Percentiles rank a stretch among this genome's conserved stretches.
phyloP scores from a whole-genome alignment of 2,113 vertebrate genomes.

The Ciconia stormi region DNA sequence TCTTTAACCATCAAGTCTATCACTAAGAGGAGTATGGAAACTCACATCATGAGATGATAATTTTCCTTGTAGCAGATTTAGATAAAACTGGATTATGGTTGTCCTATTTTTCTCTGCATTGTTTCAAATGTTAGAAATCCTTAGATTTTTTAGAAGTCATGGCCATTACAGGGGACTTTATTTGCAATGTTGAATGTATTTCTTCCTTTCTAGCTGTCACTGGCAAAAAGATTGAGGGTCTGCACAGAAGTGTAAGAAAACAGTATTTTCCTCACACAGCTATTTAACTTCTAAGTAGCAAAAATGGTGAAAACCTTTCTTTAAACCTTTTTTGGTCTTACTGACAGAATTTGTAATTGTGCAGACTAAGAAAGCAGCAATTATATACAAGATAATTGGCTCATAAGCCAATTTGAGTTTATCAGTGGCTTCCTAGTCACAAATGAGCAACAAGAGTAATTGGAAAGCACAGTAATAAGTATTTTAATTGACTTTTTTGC shows the following conservation, averaged over 20 bases:
- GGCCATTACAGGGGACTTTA: background rate
- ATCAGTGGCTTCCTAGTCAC: background rate
- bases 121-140: background rate
- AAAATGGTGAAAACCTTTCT: background rate
- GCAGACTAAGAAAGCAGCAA: background rate
- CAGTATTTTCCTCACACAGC: background rate
- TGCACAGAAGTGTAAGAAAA: background rate
- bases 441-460: background rate
- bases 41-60: background rate
- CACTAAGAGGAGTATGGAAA: background rate
- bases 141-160: background rate
- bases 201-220: background rate
- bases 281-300: background rate
- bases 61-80: background rate
- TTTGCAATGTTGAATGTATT: background rate
- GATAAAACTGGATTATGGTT: background rate
- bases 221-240: background rate
- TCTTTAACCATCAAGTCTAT: background rate
- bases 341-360: background rate
- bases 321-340: background rate
- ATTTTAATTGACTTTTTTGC: background rate
- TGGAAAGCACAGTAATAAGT: background rate
- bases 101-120: background rate
- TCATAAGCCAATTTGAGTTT: background rate
- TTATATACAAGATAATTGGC: background rate